Evolutionary conservation across 2,797 vertebrate genomes (phyloP), one percentile per base, ranked within the genome.

Genomic region (Propithecus perrieri): DNA sequence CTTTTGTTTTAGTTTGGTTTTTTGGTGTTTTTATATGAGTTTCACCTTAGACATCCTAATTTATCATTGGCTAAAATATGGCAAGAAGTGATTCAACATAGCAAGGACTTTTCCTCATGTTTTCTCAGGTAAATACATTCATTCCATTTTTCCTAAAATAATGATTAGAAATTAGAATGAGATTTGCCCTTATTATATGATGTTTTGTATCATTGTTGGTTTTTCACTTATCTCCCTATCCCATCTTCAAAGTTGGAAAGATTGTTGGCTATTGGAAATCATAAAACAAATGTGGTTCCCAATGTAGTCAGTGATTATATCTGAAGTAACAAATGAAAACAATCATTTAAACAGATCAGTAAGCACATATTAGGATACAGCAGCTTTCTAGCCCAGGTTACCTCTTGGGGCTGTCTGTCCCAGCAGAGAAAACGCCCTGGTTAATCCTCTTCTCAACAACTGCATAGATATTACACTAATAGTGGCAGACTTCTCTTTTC

Each of bases 21-120:
- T 59, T 20, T 59, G 50, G 5, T 8, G 55, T 71, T 41, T 93
- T 67, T 18, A 67, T 67, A 18, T 74, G 13, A 92, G 17, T 74
- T 96, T 86, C 61, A 91, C 17, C 86, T 67, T 59, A 69, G 38
- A 35, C 17, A 84, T 90, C 43, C 80, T 89, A 79, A 35, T 78
- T 81, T 85, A 91, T 35, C 61, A 5, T 88, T 90, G 72, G 14
- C 72, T 69, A 88, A 94, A 91, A 55, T 30, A 5, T 87, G 41
- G 35, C 78, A 89, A 90, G 50, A 87, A 91, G 24, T 93, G 28
- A 76, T 33, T 94, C 41, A 67, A 50, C 22, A 48, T 63, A 48
- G 7, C 26, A 63, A 69, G 18, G 13, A 78, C 26, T 76, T 76
- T 57, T 33, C 17, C 5, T 76, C 30, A n/a, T 38, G 5, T 65